phyloP scores from a whole-genome alignment of 2,797 vertebrate species.

The Falco novaeseelandiae region DNA sequence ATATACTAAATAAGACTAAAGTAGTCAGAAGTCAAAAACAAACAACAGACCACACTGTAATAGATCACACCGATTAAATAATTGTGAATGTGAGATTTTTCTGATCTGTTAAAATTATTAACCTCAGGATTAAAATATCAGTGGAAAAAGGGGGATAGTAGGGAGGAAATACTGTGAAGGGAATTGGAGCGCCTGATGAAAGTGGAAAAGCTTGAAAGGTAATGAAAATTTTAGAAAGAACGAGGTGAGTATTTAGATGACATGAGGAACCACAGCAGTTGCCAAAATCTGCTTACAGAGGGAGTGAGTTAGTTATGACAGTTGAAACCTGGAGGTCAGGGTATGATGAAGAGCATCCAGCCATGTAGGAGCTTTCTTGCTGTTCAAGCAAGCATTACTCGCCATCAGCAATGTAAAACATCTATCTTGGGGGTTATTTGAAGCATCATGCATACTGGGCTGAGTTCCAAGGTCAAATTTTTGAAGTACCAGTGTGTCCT shows the following conservation, averaged over 20 bases:
- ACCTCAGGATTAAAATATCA: not conserved
- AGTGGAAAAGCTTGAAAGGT: not conserved
- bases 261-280: not conserved
- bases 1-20: not conserved
- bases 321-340: not conserved
- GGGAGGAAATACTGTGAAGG: not conserved
- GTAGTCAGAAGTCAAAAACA: not conserved
- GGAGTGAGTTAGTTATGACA: not conserved
- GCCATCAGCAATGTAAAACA: not conserved
- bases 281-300: not conserved
- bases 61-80: not conserved
- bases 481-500: not conserved
- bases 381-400: not conserved
- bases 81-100: not conserved
- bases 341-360: not conserved
- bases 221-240: not conserved
- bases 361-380: not conserved
- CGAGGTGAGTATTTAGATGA: not conserved
- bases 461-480: slow-evolving; percentile 24
- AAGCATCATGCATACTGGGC: not conserved
- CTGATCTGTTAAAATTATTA: slow-evolving; percentile 3
- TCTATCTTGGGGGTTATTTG: slow-evolving; percentile 16
- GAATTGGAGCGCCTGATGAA: not conserved
- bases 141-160: not conserved
- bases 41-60: not conserved